phyloP scores from a whole-genome alignment of 2,113 vertebrate species.

The Barbus barbus region DNA sequence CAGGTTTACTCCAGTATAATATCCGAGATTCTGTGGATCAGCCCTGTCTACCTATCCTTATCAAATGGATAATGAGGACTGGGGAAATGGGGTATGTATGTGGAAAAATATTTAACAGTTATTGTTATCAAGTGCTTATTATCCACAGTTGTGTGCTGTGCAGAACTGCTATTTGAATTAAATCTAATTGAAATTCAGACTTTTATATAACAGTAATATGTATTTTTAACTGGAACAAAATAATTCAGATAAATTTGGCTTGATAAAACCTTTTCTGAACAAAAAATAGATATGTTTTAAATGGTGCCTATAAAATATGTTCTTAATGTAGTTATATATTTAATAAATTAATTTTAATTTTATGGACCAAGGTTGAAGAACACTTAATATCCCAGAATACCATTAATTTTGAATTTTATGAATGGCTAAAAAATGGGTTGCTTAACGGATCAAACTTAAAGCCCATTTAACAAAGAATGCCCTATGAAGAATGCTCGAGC shows the following conservation, averaged over 20 bases:
- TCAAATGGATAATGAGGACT: constrained; percentile 99
- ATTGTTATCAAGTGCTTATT: background rate
- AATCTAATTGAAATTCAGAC: background rate
- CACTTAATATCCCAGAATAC: background rate
- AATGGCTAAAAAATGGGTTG: background rate
- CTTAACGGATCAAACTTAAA: too few species aligned
- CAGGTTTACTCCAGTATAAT: constrained; percentile 31
- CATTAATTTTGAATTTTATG: background rate
- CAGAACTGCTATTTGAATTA: background rate
- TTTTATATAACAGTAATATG: background rate
- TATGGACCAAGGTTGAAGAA: background rate
- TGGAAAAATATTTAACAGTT: background rate
- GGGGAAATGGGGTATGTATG: constrained; percentile 91
- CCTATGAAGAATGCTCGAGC: too few species aligned
- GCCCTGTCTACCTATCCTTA: constrained; percentile 17
- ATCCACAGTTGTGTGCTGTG: background rate
- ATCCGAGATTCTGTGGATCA: constrained; percentile 17
- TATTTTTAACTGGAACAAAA: background rate
- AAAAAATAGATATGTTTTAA: background rate
- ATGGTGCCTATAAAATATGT: background rate
- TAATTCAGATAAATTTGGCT: too few species aligned
- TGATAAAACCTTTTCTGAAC: too few species aligned
- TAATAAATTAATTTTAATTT: too few species aligned
- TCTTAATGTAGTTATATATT: too few species aligned
- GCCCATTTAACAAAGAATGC: too few species aligned